Base-by-base conservation (phyloP, 1,140 invertebrate genomes). In the Chironomus striatipennis region DNA sequence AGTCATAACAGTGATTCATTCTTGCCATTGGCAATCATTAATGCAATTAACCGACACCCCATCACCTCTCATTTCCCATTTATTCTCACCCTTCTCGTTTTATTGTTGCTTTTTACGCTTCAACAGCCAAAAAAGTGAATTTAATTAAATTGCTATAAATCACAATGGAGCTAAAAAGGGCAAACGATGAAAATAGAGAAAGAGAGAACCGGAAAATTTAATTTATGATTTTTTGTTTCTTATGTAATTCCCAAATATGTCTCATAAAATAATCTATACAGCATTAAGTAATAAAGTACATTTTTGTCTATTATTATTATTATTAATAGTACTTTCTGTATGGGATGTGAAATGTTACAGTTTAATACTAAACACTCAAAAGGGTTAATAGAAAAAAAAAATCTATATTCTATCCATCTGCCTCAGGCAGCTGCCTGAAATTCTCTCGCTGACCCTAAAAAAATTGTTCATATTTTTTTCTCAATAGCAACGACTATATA, bases 121-220 rank as follows among this genome's bases (percentile, higher is more conserved):
- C 47, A 57, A 57, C 47, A n/a, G n/a, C 12, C 47, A n/a, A 57
- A 57, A 47, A 57, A 57, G n/a, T 57, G 12, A 20, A 70, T 70
- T 70, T 70, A 70, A 70, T 70, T 70, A 70, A 70, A 70, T 20
- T 70, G 65, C 65, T 17, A 70, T 70, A 70, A 70, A 70, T 70
- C 65, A 70, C 15, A 15, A n/a, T n/a, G 47, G 12, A n/a, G 47
- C 12, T 12, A 15, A n/a, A 57, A 15, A 57, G 8, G 47, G 47
- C 47, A 57, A 57, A 57, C n/a, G 47, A 57, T 34, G 24, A 34
- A n/a, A 34, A 34, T 34, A 34, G 24, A 34, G 24, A 5, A 34
- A 5, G 24, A 2, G n/a, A n/a, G n/a, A n/a, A n/a, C n/a, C n/a
- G n/a, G n/a, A n/a, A n/a, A n/a, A n/a, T n/a, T n/a, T n/a, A n/a